These are phyloP conservation scores for Drosophila pseudotakahashii DNA, from an alignment of 2,888 invertebrate genomes.

Conservation along the genomic window DNA sequence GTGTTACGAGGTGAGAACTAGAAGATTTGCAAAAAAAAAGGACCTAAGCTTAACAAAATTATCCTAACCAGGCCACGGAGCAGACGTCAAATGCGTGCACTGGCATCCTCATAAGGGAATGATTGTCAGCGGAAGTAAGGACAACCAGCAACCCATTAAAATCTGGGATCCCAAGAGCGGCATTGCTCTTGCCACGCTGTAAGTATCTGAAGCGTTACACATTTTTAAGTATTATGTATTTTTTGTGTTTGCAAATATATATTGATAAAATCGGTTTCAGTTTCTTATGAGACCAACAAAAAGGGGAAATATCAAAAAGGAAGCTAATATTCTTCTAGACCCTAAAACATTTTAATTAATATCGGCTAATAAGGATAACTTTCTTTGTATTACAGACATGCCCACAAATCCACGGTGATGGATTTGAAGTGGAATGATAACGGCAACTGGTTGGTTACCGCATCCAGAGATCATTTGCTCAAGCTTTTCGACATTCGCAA, in stretches of 20 bases:
- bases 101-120: conserved; percentile 99
- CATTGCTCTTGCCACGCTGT: conserved; percentile 96
- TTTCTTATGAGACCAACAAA: too few species aligned
- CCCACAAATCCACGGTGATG: conserved; percentile 99
- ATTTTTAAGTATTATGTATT: too few species aligned
- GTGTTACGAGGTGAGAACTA: conserved; percentile 90
- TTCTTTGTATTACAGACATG: conserved; percentile 88
- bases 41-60: background rate
- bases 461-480: conserved; percentile 97
- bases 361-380: too few species aligned
- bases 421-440: conserved; percentile 99
- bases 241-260: too few species aligned
- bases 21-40: too few species aligned
- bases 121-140: conserved; percentile 99
- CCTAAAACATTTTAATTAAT: too few species aligned
- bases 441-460: conserved; percentile 99
- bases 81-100: conserved; percentile 99
- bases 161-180: conserved; percentile 99
- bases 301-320: too few species aligned
- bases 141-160: conserved; percentile 99
- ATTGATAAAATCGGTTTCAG: too few species aligned
- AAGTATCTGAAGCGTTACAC: conserved; percentile 66
- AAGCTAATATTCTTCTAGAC: too few species aligned
- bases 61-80: conserved; percentile 92
- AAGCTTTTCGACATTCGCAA: conserved; percentile 99